A percentile compares a stretch with the other conserved stretches of the same genome.
Evolutionary conservation across 2,113 vertebrate genomes (phyloP).

Genomic region (Megaptera novaeangliae): DNA sequence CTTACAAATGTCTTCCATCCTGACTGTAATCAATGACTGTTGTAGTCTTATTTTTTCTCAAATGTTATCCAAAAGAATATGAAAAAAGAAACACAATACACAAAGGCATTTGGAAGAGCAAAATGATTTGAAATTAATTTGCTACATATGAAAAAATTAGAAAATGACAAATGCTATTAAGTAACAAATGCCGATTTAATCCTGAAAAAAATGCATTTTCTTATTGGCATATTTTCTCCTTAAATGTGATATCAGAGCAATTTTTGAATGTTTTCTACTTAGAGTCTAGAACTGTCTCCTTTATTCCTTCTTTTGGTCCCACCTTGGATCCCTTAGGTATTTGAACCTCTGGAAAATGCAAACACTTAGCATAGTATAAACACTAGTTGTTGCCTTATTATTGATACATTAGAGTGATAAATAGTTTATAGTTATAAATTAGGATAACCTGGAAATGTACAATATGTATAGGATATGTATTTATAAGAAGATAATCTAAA

Average conservation of each 20-base stretch:
- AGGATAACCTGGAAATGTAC: conserved; percentile 10
- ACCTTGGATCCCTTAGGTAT: background rate
- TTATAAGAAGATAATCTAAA: conserved; percentile 25
- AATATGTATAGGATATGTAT: background rate
- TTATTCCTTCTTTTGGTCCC: background rate
- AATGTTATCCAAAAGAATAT: conserved; percentile 72
- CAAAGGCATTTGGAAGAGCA: conserved; percentile 66
- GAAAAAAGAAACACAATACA: conserved; percentile 67
- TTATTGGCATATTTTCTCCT: conserved; percentile 42
- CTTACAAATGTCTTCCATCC: conserved; percentile 70
- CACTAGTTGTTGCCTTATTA: background rate
- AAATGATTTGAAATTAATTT: conserved; percentile 55
- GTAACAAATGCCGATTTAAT: conserved; percentile 69
- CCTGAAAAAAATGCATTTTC: conserved; percentile 37
- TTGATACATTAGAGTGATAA: background rate
- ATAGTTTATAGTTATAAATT: conserved; percentile 21
- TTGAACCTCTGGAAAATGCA: conserved; percentile 5
- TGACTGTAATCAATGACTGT: conserved; percentile 68
- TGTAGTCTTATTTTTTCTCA: conserved; percentile 61
- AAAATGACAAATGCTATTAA: conserved; percentile 73
- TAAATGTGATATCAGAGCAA: conserved; percentile 34
- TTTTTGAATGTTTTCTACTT: conserved; percentile 16
- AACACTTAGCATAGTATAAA: background rate
- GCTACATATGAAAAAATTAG: conserved; percentile 55
- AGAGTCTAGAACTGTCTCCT: background rate